A percentile compares a stretch with the other conserved stretches of the same genome.
Conservation (phyloP, 2,797 vertebrate genomes). For the Petrocephalus sullivani region DNA sequence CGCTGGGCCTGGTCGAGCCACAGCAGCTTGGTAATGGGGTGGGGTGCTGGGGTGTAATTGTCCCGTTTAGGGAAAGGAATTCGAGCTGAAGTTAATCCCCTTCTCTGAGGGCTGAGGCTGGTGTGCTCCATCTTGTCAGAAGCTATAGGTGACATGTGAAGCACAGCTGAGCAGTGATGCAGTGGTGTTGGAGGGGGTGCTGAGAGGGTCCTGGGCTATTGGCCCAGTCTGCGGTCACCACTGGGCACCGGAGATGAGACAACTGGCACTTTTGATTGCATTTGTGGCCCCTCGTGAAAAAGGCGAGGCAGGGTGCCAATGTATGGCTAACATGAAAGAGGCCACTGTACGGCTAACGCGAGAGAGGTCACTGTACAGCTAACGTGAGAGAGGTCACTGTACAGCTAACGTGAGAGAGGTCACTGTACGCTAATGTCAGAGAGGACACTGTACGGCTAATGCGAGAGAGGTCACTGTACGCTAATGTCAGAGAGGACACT, state of each 20-base stretch:
- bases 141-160: neutral
- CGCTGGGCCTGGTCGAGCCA: neutral
- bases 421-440: no score
- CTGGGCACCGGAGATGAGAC: neutral
- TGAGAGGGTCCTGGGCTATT: neutral
- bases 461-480: no score
- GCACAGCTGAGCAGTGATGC: neutral
- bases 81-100: slow-evolving; percentile 75
- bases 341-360: neutral
- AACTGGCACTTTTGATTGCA: neutral
- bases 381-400: no score
- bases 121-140: slow-evolving; percentile 64
- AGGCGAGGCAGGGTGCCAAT: neutral
- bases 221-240: neutral
- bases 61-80: slow-evolving; percentile 70
- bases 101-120: slow-evolving; percentile 51
- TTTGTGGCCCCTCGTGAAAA: neutral
- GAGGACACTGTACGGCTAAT: no score
- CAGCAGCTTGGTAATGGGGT: neutral
- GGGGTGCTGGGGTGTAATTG: slow-evolving; percentile 52
- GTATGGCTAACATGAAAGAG: neutral
- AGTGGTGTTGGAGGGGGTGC: neutral
- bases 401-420: no score
- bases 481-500: neutral
- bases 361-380: neutral